Evolutionary conservation across 1,140 invertebrate genomes (phyloP).

Genomic region (Drosophila albomicans): DNA sequence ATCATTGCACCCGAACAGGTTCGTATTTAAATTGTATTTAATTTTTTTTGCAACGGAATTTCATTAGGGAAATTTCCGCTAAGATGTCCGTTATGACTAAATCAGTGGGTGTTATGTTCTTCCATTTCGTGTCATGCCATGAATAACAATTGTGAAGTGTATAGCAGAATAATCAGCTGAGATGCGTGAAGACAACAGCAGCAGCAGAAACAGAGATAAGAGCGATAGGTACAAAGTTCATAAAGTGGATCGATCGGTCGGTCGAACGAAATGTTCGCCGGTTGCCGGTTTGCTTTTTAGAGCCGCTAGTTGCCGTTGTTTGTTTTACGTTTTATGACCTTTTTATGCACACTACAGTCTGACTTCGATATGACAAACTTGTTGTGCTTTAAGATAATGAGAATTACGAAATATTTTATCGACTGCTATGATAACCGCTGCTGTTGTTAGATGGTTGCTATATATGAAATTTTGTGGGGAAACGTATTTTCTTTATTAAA

Average conservation of each 20-base stretch:
- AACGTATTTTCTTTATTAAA: no score
- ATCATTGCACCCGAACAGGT: constrained; percentile 97
- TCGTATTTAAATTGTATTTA: constrained; percentile 46
- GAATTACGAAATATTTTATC: neutral
- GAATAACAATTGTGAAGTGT: neutral
- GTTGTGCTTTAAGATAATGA: neutral
- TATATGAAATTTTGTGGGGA: no score
- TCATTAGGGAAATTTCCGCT: no score
- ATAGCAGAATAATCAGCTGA: constrained; percentile 5
- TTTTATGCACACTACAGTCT: constrained; percentile 13
- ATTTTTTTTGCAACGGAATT: no score
- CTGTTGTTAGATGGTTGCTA: no score
- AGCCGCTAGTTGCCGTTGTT: neutral
- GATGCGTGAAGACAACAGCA: constrained; percentile 27
- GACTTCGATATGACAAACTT: neutral
- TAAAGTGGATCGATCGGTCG: constrained; percentile 1
- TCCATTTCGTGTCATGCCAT: neutral
- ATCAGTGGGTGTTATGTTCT: no score
- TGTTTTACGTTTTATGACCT: constrained; percentile 15
- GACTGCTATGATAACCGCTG: no score
- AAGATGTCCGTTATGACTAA: no score
- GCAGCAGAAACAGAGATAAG: constrained; percentile 24
- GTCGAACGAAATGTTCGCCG: neutral
- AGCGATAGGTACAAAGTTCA: constrained; percentile 46
- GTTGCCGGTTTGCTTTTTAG: constrained; percentile 1